phyloP scores from a whole-genome alignment of 2,113 vertebrate genomes.

The Mustelus asterias region DNA sequence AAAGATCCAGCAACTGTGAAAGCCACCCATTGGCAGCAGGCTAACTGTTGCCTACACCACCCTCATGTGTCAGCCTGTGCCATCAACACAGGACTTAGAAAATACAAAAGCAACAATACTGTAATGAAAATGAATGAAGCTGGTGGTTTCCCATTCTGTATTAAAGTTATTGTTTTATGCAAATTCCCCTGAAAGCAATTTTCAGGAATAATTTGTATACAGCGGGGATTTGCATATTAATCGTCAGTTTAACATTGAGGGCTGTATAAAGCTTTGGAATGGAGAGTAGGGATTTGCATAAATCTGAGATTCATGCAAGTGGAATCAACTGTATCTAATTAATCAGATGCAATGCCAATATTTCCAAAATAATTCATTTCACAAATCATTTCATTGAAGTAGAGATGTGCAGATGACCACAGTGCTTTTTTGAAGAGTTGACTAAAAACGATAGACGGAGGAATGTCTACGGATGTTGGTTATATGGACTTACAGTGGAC shows the following conservation, averaged over 20 bases:
- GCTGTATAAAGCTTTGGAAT: neutral
- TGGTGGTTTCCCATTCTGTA: neutral
- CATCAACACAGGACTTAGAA: neutral
- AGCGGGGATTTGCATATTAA: constrained; percentile 10
- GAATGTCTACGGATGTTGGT: neutral
- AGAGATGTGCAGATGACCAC: neutral
- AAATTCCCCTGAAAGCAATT: neutral
- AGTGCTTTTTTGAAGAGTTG: neutral
- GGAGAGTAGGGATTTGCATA: neutral
- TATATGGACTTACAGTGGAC: neutral
- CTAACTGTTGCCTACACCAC: neutral
- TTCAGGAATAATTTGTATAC: constrained; percentile 6
- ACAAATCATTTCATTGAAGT: neutral
- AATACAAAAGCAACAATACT: neutral
- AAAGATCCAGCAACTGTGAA: neutral
- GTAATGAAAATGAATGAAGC: neutral
- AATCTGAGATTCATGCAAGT: neutral
- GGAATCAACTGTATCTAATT: neutral
- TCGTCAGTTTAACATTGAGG: neutral
- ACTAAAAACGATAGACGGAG: neutral
- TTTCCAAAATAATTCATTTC: neutral
- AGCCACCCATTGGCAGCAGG: neutral
- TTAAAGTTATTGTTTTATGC: constrained; percentile 11
- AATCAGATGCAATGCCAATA: neutral
- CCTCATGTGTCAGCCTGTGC: neutral